phyloP scores from a whole-genome alignment of 2,113 vertebrate species.

The Strix uralensis region DNA sequence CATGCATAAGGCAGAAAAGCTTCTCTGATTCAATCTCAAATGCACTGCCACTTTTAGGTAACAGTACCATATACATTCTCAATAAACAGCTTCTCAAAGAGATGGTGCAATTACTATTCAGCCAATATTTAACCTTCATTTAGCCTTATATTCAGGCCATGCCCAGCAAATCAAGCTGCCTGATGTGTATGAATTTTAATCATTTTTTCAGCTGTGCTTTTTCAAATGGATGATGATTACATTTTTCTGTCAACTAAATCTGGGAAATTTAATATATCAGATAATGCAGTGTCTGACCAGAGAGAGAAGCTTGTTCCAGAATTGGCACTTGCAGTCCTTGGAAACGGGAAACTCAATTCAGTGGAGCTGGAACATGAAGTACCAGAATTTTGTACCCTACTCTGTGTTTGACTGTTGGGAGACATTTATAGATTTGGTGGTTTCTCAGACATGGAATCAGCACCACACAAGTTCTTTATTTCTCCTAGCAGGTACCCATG shows the following conservation, averaged over 20 bases:
- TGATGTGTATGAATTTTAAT: not conserved
- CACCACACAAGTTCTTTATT: not conserved
- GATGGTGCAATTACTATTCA: not conserved
- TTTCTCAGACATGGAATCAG: not conserved
- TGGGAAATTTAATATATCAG: not conserved
- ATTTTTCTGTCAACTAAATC: not conserved
- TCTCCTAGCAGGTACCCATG: not conserved
- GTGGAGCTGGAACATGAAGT: not conserved
- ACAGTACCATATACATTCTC: not conserved
- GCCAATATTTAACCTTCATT: slow-evolving; percentile 3
- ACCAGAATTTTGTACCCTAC: not conserved
- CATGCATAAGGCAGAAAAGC: not conserved
- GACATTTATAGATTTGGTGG: not conserved
- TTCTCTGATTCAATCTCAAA: not conserved
- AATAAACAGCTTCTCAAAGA: not conserved
- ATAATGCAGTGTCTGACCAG: not conserved
- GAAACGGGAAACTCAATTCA: not conserved
- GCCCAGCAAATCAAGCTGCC: not conserved
- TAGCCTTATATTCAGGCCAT: not conserved
- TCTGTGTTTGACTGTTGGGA: not conserved
- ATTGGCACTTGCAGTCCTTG: not conserved
- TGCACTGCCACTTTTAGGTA: not conserved
- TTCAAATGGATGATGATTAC: not conserved
- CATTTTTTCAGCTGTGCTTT: not conserved
- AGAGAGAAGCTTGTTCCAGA: not conserved